Evolutionary conservation across 2,888 invertebrate genomes (phyloP), one percentile per base, ranked within the genome.

Genomic region (Oscheius sp.): DNA sequence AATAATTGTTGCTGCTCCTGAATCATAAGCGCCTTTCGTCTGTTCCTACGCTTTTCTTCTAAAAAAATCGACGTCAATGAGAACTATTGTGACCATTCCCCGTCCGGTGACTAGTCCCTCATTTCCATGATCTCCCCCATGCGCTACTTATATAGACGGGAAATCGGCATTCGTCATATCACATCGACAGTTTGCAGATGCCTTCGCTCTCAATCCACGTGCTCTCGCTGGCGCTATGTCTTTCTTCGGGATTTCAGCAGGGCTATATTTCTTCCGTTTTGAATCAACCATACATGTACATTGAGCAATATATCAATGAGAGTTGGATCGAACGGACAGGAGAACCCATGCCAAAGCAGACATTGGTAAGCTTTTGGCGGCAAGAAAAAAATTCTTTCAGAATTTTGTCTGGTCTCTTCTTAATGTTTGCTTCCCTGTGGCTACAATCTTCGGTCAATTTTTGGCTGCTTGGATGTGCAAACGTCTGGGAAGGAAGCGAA

Each of bases 171-270:
- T n/a, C n/a, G n/a, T n/a, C n/a, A n/a, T n/a, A n/a, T n/a, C n/a
- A n/a, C n/a, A n/a, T n/a, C n/a, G n/a, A n/a, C n/a, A n/a, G n/a
- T 42, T 50, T 65, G 23, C 61, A 70, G 65, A 79, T 78, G 79
- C 78, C 81, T n/a, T 81, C 81, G 2, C 31, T 74, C 20, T 71
- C 77, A 2, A 81, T 81, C 53, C 75, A 78, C 65, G 71, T 80
- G 31, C 74, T 81, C 48, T 77, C 80, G 0, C 61, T 81, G 65
- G 79, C 78, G 3, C 68, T 81, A 12, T 81, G 81, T 50, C 67
- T 81, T 17, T 76, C 76, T 12, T 76, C 78, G 10, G 81, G 81
- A 25, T 81, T 80, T 70, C 81, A 81, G 50, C 81, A 81, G 68
- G 74, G 71, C 61, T 61, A 50, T 71, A 80, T 81, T 29, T 80